Percentiles rank a stretch among this genome's conserved stretches.
These are phyloP conservation scores for Acrocephalus arundinaceus DNA, from an alignment of 2,113 vertebrate genomes.

Conservation along the genomic window DNA sequence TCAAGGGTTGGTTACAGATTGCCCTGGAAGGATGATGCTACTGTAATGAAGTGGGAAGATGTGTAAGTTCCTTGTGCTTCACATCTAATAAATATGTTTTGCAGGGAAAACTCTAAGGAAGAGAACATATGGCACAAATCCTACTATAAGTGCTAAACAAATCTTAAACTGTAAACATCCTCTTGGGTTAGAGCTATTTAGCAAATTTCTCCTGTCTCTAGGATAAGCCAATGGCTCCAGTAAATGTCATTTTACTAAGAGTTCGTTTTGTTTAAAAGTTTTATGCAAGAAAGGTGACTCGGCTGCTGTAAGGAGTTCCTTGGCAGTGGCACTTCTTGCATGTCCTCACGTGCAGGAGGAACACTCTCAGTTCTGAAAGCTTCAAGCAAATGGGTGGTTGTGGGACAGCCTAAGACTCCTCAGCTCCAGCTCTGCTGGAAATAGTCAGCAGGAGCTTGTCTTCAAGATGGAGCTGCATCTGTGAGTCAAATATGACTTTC, in stretches of 20 bases:
- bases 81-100: neutral
- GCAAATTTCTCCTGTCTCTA: slow-evolving; percentile 50
- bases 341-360: rapidly evolving
- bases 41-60: slow-evolving; percentile 11
- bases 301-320: neutral
- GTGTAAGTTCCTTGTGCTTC: neutral
- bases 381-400: neutral
- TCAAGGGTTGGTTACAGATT: neutral
- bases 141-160: slow-evolving; percentile 46
- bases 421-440: neutral
- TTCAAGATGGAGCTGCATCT: neutral
- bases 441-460: neutral
- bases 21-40: neutral
- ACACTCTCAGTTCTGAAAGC: neutral
- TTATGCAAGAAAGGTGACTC: slow-evolving; percentile 28
- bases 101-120: slow-evolving; percentile 55
- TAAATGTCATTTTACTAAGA: slow-evolving; percentile 32
- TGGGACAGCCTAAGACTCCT: neutral
- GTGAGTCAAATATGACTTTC: neutral
- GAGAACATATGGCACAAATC: slow-evolving; percentile 68
- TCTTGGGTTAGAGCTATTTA: slow-evolving; percentile 49
- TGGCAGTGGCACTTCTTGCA: neutral
- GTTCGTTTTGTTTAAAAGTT: slow-evolving; percentile 35
- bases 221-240: slow-evolving; percentile 8
- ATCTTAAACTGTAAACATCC: slow-evolving; percentile 65